These are phyloP conservation scores for Charanyca ferruginea DNA, from an alignment of 2,888 invertebrate species.

Conservation along the genomic window DNA sequence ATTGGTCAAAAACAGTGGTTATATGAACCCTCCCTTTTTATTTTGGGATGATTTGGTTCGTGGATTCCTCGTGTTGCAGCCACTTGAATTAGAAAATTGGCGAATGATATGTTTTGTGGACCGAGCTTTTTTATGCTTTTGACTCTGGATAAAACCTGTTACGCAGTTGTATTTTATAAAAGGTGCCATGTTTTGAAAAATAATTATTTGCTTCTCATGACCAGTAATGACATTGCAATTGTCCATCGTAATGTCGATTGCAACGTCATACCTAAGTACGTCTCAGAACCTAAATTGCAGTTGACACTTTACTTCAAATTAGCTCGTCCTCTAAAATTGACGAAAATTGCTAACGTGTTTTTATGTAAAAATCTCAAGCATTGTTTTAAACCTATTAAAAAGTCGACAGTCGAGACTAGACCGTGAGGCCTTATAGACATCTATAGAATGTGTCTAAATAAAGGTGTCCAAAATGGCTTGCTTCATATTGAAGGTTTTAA, in stretches of 20 bases:
- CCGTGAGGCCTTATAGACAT: background rate
- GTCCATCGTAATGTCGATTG: slow-evolving; percentile 21
- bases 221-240: too few species aligned
- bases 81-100: too few species aligned
- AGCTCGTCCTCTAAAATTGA: slow-evolving; percentile 25
- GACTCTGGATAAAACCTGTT: background rate
- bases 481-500: background rate
- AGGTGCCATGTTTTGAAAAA: background rate
- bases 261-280: slow-evolving; percentile 25
- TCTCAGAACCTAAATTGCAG: slow-evolving; percentile 37
- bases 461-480: background rate
- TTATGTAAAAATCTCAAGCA: background rate
- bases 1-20: too few species aligned
- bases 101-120: too few species aligned
- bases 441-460: background rate
- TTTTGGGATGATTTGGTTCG: too few species aligned
- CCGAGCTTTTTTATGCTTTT: too few species aligned
- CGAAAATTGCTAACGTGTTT: slow-evolving; percentile 37
- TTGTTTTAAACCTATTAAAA: background rate
- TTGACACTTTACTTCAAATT: slow-evolving; percentile 50
- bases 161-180: background rate
- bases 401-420: slow-evolving; percentile 8
- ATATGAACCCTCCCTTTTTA: too few species aligned
- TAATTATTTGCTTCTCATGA: background rate
- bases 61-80: too few species aligned